phyloP scores from a whole-genome alignment of 2,113 vertebrate species.

The Gila orcuttii region DNA sequence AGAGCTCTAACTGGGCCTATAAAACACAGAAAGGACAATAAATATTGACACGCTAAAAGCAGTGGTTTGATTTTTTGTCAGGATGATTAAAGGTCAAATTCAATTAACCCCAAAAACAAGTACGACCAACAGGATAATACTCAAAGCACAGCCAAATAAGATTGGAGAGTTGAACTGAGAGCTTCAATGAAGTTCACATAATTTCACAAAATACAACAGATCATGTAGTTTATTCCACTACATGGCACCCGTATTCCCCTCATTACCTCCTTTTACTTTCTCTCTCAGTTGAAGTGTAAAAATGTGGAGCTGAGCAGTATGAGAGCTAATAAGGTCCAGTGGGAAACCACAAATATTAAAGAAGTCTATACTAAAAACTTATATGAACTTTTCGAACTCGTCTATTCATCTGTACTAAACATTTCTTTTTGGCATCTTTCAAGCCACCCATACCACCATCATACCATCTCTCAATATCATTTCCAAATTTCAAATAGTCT shows the following conservation, averaged over 20 bases:
- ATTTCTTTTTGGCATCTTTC: neutral
- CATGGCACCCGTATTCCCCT: slow-evolving; percentile 7
- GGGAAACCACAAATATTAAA: slow-evolving; percentile 56
- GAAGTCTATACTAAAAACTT: slow-evolving; percentile 43
- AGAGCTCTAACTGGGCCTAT: neutral
- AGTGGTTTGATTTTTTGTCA: slow-evolving; percentile 31
- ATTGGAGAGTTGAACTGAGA: neutral
- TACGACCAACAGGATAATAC: neutral
- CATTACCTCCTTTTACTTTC: slow-evolving; percentile 13
- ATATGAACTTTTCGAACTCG: slow-evolving; percentile 17
- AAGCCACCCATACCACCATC: neutral
- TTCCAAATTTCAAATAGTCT: neutral
- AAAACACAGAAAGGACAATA: slow-evolving; percentile 31
- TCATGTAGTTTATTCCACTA: slow-evolving; percentile 20
- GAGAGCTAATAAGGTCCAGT: slow-evolving; percentile 55
- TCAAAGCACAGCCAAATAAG: neutral
- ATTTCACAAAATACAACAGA: slow-evolving; percentile 9
- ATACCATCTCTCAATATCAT: neutral
- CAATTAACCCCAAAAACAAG: slow-evolving; percentile 38
- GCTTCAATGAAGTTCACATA: neutral
- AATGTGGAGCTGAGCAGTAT: slow-evolving; percentile 42
- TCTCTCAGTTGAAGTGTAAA: slow-evolving; percentile 31
- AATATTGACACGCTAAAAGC: slow-evolving; percentile 49
- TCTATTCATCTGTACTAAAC: slow-evolving; percentile 41
- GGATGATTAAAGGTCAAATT: slow-evolving; percentile 34